phyloP scores from a whole-genome alignment of 2,888 invertebrate species.

The Dioctria rufipes region DNA sequence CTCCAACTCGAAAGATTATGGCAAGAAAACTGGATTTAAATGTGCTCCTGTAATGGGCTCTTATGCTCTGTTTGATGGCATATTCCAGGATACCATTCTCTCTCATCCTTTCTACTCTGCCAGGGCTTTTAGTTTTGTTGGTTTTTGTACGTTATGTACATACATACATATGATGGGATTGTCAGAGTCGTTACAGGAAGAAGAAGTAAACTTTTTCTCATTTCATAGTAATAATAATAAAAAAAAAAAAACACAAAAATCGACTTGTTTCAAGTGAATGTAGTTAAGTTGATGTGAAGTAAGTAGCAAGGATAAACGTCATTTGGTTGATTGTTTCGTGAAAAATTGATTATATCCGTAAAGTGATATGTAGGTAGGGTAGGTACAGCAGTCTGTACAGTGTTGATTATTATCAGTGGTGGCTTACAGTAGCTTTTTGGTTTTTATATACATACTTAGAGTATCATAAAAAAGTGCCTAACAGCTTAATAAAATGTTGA shows the following conservation, averaged over 20 bases:
- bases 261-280: slow-evolving; percentile 26
- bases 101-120: neutral
- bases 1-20: slow-evolving; percentile 35
- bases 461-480: slow-evolving; percentile 37
- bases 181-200: slow-evolving; percentile 12
- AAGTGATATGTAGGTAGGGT: neutral
- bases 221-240: slow-evolving; percentile 23
- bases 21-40: slow-evolving; percentile 46
- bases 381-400: too few relatives aligned
- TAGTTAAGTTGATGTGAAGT: slow-evolving; percentile 10
- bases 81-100: neutral
- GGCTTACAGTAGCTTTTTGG: slow-evolving; percentile 28
- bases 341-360: slow-evolving; percentile 44
- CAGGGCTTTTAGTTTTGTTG: neutral
- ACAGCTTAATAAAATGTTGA: slow-evolving; percentile 50
- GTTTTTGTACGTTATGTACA: neutral
- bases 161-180: slow-evolving; percentile 20
- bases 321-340: slow-evolving; percentile 48
- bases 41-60: slow-evolving; percentile 39
- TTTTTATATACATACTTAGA: slow-evolving; percentile 28
- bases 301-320: slow-evolving; percentile 15
- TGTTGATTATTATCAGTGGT: slow-evolving; percentile 34
- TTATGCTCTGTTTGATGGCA: slow-evolving; percentile 22
- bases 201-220: slow-evolving; percentile 14
- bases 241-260: neutral